phyloP scores from a whole-genome alignment of 2,797 vertebrate species.

The Platyrinchus mystaceus region DNA sequence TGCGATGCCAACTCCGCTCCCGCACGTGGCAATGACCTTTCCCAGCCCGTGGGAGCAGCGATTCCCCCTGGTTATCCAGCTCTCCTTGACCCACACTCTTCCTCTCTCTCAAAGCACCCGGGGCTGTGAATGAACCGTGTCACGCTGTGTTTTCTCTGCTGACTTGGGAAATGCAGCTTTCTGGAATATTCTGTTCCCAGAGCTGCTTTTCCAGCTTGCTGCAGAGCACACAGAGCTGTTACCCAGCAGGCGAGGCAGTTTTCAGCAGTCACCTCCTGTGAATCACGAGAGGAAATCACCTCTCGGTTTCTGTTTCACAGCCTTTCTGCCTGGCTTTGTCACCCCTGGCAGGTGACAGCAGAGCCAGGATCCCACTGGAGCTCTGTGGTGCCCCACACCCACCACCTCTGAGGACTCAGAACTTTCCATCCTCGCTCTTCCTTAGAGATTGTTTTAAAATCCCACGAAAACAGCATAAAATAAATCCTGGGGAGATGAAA shows the following conservation, averaged over 20 bases:
- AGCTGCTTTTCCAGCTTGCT: not conserved
- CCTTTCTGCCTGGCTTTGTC: not conserved
- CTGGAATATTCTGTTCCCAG: not conserved
- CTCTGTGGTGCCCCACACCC: not conserved
- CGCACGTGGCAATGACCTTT: rapidly evolving
- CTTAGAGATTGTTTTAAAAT: not conserved
- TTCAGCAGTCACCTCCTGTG: not conserved
- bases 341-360: not conserved
- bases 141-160: rapidly evolving
- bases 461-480: not conserved
- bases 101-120: not conserved
- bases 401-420: not conserved
- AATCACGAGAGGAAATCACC: not conserved
- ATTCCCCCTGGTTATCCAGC: rapidly evolving
- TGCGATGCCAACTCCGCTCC: not conserved
- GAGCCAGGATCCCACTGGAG: not conserved
- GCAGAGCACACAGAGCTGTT: not conserved
- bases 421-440: not conserved
- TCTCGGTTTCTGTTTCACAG: not conserved
- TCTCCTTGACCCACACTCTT: not conserved
- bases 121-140: rapidly evolving
- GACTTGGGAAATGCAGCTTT: not conserved
- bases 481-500: not conserved
- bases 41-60: not conserved
- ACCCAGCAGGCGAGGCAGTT: not conserved